These are phyloP conservation scores for Proteles cristata DNA, from an alignment of 2,113 vertebrate genomes.

Conservation along the genomic window DNA sequence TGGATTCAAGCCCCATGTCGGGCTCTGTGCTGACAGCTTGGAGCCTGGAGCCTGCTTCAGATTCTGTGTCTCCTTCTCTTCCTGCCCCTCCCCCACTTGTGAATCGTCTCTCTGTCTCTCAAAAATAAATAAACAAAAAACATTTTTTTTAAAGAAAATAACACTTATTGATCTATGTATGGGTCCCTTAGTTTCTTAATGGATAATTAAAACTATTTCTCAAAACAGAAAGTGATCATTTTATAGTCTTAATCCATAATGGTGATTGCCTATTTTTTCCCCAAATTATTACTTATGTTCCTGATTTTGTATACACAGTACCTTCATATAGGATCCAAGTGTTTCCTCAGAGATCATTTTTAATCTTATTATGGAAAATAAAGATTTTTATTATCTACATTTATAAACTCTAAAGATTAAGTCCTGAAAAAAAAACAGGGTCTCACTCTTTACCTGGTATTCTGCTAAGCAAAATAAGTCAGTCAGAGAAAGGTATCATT, in stretches of 20 bases:
- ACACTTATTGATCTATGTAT: neutral
- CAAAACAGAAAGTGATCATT: neutral
- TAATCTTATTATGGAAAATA: slow-evolving; percentile 9
- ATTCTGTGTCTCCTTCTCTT: too few species aligned
- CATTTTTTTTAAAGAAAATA: neutral
- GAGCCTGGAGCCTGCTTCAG: too few species aligned
- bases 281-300: neutral
- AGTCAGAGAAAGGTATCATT: too few species aligned
- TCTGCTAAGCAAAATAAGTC: too few species aligned
- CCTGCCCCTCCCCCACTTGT: too few species aligned
- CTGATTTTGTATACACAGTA: neutral
- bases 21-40: too few species aligned
- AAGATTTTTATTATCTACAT: neutral
- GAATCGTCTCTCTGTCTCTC: too few species aligned
- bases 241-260: neutral
- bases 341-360: neutral
- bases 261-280: neutral
- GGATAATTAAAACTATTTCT: neutral
- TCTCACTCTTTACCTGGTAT: neutral
- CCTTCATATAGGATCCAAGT: neutral
- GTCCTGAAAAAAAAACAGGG: neutral
- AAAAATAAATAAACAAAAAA: too few species aligned
- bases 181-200: neutral
- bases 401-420: slow-evolving; percentile 1
- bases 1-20: too few species aligned